Evolutionary conservation across 2,797 vertebrate species (phyloP), one percentile per base, ranked within the genome.

Genomic region (Acrossocheilus wenchowensis): DNA sequence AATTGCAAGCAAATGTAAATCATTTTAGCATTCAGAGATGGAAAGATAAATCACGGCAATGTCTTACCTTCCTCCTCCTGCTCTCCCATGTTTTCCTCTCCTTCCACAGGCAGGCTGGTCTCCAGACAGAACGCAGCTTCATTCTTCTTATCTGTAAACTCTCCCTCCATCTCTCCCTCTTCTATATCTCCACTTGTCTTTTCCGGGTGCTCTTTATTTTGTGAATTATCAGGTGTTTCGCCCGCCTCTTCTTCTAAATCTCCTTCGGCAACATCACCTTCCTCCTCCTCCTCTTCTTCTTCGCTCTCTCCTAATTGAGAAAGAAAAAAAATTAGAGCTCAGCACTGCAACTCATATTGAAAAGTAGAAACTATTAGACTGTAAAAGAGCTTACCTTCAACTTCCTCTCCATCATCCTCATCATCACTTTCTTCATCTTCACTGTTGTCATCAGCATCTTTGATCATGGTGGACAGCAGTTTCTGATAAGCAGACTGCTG

Each of bases 401-500:
- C 39, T 5, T 77, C 82, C 0, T 60, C 86, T 10, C 26, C 82
- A 0, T 83, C 48, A 73, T 81, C 78, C 52, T 85, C 84, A 34
- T 92, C 91, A 0, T 93, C 92, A 23, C 95, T 96, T 8, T 95
- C 95, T 6, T 96, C 96, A 34, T 96, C 96, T n/a, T 96, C 95
- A 1, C 91, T 92, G 0, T 94, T 93, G 0, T 95, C 91, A 66
- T 92, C 84, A 3, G 92, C 87, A 0, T 89, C 89, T 71, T 91
- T 92, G 87, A 91, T 96, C 80, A 99, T 93, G 0, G 97, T 97
- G 78, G 96, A 96, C 39, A 99, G 94, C 26, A 99, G 95, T 85
- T 95, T 97, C 89, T 97, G 96, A 89, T 98, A 99, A 1, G 96
- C 96, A 34, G 97, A 96, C 82, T 94, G 86, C 14, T 95, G 94